These are phyloP conservation scores for Leistus spinibarbis DNA, from an alignment of 2,888 invertebrate species.

Conservation along the genomic window DNA sequence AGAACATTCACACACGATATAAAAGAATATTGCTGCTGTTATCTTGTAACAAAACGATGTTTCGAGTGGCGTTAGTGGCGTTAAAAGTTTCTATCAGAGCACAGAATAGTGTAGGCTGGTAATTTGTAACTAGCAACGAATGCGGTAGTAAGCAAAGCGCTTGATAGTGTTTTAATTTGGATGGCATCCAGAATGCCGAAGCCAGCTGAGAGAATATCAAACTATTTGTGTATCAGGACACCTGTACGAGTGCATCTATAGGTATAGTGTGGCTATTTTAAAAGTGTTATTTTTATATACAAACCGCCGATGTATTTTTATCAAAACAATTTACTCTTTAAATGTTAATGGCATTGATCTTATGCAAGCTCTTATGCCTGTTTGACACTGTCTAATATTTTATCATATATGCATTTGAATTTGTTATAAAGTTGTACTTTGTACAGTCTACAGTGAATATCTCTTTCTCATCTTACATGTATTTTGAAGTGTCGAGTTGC, in stretches of 20 bases:
- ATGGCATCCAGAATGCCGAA: neutral
- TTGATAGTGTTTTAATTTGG: neutral
- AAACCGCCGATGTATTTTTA: neutral
- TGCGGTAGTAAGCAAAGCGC: neutral
- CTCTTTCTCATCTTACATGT: too few relatives aligned
- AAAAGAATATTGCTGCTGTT: neutral
- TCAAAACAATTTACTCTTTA: neutral
- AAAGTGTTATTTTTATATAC: neutral
- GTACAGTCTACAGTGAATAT: too few relatives aligned
- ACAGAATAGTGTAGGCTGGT: neutral
- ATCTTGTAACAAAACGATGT: neutral
- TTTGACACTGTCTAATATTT: too few relatives aligned
- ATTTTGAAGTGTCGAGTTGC: too few relatives aligned
- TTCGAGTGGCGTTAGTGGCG: neutral
- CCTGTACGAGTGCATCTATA: neutral
- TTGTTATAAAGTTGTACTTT: too few relatives aligned
- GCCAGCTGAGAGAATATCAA: neutral
- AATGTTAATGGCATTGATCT: constrained; percentile 8
- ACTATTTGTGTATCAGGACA: neutral
- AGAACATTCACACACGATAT: neutral
- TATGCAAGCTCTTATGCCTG: too few relatives aligned
- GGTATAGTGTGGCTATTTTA: neutral
- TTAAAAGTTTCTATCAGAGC: neutral
- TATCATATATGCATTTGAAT: too few relatives aligned
- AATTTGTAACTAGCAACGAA: neutral